phyloP scores from a whole-genome alignment of 2,113 vertebrate genomes.

The Nothoprocta pentlandii region DNA sequence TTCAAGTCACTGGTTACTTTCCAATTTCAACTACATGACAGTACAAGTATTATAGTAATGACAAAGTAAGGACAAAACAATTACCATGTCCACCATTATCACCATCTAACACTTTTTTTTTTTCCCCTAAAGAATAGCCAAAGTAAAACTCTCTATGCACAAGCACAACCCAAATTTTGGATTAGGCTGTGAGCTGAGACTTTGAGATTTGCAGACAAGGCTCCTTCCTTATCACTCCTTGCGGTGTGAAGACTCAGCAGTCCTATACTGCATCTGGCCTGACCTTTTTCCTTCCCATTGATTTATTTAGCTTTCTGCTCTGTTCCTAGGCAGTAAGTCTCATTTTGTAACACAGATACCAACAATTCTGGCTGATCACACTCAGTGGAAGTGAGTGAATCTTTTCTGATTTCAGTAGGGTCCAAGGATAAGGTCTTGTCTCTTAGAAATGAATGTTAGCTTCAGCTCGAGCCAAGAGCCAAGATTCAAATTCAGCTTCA shows the following conservation, averaged over 20 bases:
- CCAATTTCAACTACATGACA: rapidly evolving
- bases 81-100: not conserved
- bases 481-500: conserved; percentile 48
- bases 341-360: conserved; percentile 6
- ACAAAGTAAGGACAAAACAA: not conserved
- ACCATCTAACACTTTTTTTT: not conserved
- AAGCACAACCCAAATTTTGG: not conserved
- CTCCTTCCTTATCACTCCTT: conserved; percentile 13
- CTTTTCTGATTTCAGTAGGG: not conserved
- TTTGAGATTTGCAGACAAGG: conserved; percentile 41
- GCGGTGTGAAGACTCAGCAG: conserved; percentile 56
- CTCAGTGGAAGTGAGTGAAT: not conserved
- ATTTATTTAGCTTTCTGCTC: conserved; percentile 58
- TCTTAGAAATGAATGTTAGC: not conserved
- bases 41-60: rapidly evolving
- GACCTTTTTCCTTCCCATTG: conserved; percentile 16
- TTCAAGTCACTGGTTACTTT: not conserved
- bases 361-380: not conserved
- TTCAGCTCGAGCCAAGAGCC: not conserved
- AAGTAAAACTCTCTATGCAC: not conserved
- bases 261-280: conserved; percentile 55
- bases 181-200: conserved; percentile 29
- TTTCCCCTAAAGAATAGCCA: not conserved
- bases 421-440: conserved; percentile 1
- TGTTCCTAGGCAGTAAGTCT: conserved; percentile 7